Conservation (phyloP, 2,797 vertebrate genomes). For the Chrosomus eos region DNA sequence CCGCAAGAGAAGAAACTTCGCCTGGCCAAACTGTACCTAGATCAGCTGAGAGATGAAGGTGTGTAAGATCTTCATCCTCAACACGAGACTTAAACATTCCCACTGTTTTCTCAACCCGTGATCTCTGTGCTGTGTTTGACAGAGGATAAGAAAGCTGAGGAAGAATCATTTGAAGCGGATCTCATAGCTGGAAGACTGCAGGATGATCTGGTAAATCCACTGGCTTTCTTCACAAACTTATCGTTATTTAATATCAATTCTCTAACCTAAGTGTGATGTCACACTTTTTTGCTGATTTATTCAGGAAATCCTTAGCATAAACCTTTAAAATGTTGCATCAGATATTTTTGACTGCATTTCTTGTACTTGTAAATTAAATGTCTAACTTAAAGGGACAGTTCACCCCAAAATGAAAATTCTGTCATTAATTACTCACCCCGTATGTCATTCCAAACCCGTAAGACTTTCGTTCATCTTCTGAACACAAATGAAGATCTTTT, state of each 20-base stretch:
- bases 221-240: background rate
- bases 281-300: background rate
- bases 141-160: conserved; percentile 90
- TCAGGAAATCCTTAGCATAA: background rate
- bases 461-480: no score
- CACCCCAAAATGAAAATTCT: no score
- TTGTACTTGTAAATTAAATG: background rate
- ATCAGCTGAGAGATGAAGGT: conserved; percentile 88
- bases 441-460: no score
- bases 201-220: conserved; percentile 89
- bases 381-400: background rate
- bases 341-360: background rate
- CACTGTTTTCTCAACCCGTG: background rate
- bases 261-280: background rate
- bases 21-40: conserved; percentile 88
- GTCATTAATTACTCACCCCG: no score
- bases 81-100: background rate
- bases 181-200: conserved; percentile 86
- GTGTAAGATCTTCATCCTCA: background rate
- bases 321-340: background rate
- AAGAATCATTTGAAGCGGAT: conserved; percentile 79
- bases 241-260: background rate
- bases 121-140: background rate
- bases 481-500: no score
- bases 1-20: conserved; percentile 93